Percentiles rank a stretch among this genome's conserved stretches.
Conservation (phyloP, 2,113 vertebrate genomes). For the Neogobius melanostomus region DNA sequence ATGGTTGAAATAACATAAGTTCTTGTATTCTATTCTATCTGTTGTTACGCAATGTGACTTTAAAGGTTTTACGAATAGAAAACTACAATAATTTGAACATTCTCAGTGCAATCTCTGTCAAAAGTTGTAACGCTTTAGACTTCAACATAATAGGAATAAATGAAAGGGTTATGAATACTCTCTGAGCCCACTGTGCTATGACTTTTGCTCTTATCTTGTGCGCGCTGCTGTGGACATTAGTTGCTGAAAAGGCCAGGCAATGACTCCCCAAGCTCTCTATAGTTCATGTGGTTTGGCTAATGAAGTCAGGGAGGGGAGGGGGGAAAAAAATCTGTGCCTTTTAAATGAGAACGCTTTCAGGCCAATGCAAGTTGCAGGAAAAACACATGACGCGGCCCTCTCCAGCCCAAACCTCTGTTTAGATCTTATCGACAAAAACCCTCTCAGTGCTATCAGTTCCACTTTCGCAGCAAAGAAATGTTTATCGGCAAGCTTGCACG, state of each 20-base stretch:
- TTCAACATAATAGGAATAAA: too few species aligned
- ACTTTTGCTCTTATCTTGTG: conserved; percentile 21
- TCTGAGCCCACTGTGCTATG: neutral
- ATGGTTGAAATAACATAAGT: too few species aligned
- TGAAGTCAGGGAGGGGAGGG: conserved; percentile 42
- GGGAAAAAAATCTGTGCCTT: neutral
- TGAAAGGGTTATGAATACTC: too few species aligned
- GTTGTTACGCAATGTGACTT: too few species aligned
- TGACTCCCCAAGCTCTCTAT: conserved; percentile 50
- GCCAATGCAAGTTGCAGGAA: conserved; percentile 15
- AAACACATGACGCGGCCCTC: conserved; percentile 5
- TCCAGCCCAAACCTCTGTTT: conserved; percentile 5
- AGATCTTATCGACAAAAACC: conserved; percentile 38
- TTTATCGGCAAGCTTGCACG: neutral
- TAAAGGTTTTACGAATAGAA: too few species aligned
- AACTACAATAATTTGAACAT: too few species aligned
- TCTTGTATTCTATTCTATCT: too few species aligned
- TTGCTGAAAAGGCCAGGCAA: conserved; percentile 57
- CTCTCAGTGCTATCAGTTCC: conserved; percentile 1
- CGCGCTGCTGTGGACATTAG: conserved; percentile 51
- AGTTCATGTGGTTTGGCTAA: conserved; percentile 48
- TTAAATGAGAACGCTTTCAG: conserved; percentile 40
- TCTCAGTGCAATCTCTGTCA: too few species aligned
- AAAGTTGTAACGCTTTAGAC: too few species aligned
- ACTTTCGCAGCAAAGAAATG: neutral